phyloP scores from a whole-genome alignment of 2,888 invertebrate species.

The Hirtodrosophila cameraria region DNA sequence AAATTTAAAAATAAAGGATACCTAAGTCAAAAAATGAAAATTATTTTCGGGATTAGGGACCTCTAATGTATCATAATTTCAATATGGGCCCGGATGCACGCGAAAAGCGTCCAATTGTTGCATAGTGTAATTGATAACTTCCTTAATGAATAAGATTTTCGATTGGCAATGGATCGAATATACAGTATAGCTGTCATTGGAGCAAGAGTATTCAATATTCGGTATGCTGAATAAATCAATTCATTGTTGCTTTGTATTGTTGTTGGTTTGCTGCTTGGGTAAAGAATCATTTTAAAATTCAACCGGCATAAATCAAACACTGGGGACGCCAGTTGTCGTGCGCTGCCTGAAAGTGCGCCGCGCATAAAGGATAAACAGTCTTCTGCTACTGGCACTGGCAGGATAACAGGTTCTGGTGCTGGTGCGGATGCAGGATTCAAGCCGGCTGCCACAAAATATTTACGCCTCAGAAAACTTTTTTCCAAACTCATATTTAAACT shows the following conservation, averaged over 20 bases:
- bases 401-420: slow-evolving; percentile 5
- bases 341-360: slow-evolving; percentile 62
- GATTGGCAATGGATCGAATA: no score
- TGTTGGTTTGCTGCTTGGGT: slow-evolving; percentile 7
- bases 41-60: no score
- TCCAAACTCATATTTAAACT: slow-evolving; percentile 76
- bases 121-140: no score
- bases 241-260: slow-evolving; percentile 9
- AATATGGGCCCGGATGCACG: no score
- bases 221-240: no score
- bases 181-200: no score
- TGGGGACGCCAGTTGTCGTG: slow-evolving; percentile 63
- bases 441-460: slow-evolving; percentile 73
- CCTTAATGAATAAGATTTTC: no score
- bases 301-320: slow-evolving; percentile 80
- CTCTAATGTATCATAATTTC: no score
- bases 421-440: slow-evolving; percentile 23
- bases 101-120: no score
- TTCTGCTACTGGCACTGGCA: background rate
- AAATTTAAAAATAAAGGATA: no score
- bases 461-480: slow-evolving; percentile 75
- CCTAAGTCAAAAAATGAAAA: no score
- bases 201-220: slow-evolving; percentile 9
- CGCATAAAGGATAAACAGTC: slow-evolving; percentile 72
- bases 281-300: slow-evolving; percentile 72